Percentiles rank a stretch among this genome's conserved stretches.
Evolutionary conservation across 2,888 invertebrate species (phyloP).

Genomic region (Deilephila porcellus): DNA sequence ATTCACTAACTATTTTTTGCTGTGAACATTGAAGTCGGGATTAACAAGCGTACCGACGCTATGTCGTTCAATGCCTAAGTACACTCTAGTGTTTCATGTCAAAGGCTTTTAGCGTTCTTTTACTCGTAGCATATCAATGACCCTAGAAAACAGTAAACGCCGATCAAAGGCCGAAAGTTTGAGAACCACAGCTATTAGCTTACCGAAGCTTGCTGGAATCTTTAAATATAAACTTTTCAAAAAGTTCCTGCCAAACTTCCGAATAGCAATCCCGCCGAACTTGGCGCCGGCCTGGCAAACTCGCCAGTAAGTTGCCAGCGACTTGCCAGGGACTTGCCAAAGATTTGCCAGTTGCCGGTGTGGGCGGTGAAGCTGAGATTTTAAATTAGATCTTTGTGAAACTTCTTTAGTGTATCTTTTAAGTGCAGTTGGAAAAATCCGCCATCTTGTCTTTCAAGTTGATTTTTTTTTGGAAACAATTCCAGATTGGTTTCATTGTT

Average conservation of each 20-base stretch:
- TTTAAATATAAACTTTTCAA: constrained; percentile 21
- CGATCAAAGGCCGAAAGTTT: neutral
- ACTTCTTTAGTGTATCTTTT: constrained; percentile 14
- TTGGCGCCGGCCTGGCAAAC: constrained; percentile 1
- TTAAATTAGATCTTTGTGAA: constrained; percentile 9
- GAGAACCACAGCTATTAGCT: neutral
- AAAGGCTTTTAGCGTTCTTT: too few relatives aligned
- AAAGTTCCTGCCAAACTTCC: neutral
- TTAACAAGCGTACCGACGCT: too few relatives aligned
- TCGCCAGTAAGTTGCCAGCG: constrained; percentile 3
- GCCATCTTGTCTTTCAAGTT: constrained; percentile 5
- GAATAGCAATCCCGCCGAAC: constrained; percentile 7
- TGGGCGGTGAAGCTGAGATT: neutral
- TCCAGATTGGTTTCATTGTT: neutral
- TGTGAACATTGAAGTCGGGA: too few relatives aligned
- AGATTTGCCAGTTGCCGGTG: neutral
- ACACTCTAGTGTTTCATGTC: too few relatives aligned
- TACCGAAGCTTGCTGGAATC: constrained; percentile 11
- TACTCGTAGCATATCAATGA: neutral
- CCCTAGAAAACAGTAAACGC: neutral
- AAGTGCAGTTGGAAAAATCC: constrained; percentile 11
- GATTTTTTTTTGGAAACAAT: constrained; percentile 2
- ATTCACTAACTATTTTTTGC: too few relatives aligned
- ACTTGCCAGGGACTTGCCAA: constrained; percentile 1
- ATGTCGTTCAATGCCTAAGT: too few relatives aligned